phyloP scores from a whole-genome alignment of 2,888 invertebrate genomes.

The Omphaloscelis lunosa region DNA sequence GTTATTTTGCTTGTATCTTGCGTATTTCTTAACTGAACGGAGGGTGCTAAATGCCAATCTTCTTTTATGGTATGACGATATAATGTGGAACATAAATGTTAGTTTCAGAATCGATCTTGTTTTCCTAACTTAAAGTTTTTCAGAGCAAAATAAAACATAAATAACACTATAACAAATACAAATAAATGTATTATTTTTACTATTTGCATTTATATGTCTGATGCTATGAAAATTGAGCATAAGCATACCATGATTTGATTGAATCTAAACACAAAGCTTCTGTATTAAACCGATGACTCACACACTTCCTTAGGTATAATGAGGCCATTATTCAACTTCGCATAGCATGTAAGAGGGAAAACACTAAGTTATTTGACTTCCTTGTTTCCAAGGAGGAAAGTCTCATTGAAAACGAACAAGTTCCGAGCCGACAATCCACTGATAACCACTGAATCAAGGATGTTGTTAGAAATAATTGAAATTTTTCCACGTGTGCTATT shows the following conservation, averaged over 20 bases:
- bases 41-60: slow-evolving; percentile 4
- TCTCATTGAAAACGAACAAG: slow-evolving; percentile 41
- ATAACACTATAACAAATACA: no score
- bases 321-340: slow-evolving; percentile 49
- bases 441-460: slow-evolving; percentile 52
- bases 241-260: slow-evolving; percentile 3
- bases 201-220: no score
- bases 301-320: slow-evolving; percentile 52
- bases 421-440: slow-evolving; percentile 47
- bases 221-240: no score
- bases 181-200: no score
- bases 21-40: background rate
- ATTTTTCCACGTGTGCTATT: slow-evolving; percentile 68
- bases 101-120: background rate
- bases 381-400: slow-evolving; percentile 56
- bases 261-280: slow-evolving; percentile 37
- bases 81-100: no score
- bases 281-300: slow-evolving; percentile 45
- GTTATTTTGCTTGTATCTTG: slow-evolving; percentile 3
- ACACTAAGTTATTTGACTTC: slow-evolving; percentile 51
- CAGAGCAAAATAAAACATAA: background rate
- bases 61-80: background rate
- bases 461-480: slow-evolving; percentile 50
- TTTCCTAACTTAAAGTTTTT: background rate
- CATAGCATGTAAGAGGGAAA: slow-evolving; percentile 33